These are phyloP conservation scores for Lordiphosa clarofinis DNA, from an alignment of 1,140 invertebrate species.

Conservation along the genomic window DNA sequence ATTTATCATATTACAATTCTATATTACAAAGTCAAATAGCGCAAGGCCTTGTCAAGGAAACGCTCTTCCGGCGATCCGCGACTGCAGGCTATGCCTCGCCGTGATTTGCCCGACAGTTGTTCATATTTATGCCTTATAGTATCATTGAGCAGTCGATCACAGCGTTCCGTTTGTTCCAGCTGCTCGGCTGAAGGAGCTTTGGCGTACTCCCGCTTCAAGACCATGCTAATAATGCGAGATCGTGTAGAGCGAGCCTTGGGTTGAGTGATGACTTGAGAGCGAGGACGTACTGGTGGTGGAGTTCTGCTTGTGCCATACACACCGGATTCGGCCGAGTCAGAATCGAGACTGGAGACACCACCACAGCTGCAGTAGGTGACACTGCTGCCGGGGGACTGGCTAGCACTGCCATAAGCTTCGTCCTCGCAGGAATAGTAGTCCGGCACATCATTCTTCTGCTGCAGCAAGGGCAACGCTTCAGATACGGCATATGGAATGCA, in stretches of 20 bases:
- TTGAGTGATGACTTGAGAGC: constrained; percentile 38
- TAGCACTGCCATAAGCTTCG: constrained; percentile 53
- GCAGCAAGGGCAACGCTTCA: constrained; percentile 2
- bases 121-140: constrained; percentile 24
- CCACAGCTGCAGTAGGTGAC: constrained; percentile 52
- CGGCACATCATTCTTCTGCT: not conserved
- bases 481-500: constrained; percentile 54
- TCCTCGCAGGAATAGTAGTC: constrained; percentile 47
- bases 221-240: constrained; percentile 61
- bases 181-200: constrained; percentile 13
- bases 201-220: constrained; percentile 52
- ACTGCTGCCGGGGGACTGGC: constrained; percentile 47
- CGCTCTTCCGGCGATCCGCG: constrained; percentile 43
- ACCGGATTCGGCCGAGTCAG: constrained; percentile 57
- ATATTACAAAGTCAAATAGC: constrained; percentile 67
- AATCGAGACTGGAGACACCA: constrained; percentile 19
- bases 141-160: constrained; percentile 17
- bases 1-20: not conserved
- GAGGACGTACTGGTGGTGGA: constrained; percentile 31
- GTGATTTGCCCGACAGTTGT: constrained; percentile 21
- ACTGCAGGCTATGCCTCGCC: constrained; percentile 25
- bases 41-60: constrained; percentile 63
- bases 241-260: constrained; percentile 36
- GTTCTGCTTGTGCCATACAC: constrained; percentile 23
- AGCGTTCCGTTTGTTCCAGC: constrained; percentile 11